A percentile compares a stretch with the other conserved stretches of the same genome.
Conservation (phyloP, 2,113 vertebrate genomes). For the Noctilio leporinus region DNA sequence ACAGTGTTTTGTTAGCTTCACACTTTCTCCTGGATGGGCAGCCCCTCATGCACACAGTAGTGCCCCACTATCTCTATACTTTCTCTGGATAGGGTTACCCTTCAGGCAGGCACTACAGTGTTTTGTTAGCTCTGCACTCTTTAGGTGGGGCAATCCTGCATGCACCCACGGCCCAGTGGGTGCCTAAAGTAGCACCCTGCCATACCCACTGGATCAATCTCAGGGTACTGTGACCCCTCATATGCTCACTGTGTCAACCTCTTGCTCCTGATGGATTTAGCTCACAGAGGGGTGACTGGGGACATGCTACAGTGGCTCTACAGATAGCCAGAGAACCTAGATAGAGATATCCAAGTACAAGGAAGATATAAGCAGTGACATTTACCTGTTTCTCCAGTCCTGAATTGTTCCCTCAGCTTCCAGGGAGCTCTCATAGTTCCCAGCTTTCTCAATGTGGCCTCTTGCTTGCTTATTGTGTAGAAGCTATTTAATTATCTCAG, state of each 20-base stretch:
- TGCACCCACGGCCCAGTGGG: not conserved
- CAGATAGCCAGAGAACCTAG: not conserved
- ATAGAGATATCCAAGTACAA: not conserved
- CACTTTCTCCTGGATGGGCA: not conserved
- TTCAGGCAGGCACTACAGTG: not conserved
- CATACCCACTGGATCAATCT: not conserved
- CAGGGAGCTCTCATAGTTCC: not conserved
- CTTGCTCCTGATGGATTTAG: not conserved
- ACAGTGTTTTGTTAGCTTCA: not conserved
- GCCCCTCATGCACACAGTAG: not conserved
- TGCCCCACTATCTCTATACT: not conserved
- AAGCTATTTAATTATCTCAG: not conserved
- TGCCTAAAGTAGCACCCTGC: not conserved
- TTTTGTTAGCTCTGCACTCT: not conserved
- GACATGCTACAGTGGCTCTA: not conserved
- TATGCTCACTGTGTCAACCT: not conserved
- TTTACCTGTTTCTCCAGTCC: not conserved
- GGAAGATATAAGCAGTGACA: not conserved
- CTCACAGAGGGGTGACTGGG: not conserved
- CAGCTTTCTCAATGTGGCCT: not conserved
- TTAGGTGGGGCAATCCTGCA: not conserved
- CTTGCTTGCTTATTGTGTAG: not conserved
- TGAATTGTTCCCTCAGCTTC: not conserved
- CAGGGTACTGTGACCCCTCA: not conserved
- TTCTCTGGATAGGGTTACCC: not conserved